These are phyloP conservation scores for Cassiopea andromeda DNA, from an alignment of 30 jellyfish, hydroid and myxozoan species.

Conservation along the genomic window DNA sequence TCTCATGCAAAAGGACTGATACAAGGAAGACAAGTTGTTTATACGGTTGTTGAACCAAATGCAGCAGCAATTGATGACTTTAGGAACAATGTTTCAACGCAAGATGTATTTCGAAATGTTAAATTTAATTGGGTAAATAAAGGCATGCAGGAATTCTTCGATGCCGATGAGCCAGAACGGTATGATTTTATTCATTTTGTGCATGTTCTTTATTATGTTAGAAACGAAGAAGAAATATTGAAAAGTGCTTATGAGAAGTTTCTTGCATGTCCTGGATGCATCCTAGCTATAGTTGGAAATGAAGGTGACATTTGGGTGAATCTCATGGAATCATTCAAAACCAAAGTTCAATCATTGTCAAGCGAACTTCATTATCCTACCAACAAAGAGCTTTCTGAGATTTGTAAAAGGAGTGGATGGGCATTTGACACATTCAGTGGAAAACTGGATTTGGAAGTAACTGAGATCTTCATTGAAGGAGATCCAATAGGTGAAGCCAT, in stretches of 20 bases:
- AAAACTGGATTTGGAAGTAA: constrained; percentile 7
- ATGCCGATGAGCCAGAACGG: neutral
- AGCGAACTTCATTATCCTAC: constrained; percentile 29
- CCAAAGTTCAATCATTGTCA: constrained; percentile 15
- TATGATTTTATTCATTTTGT: constrained; percentile 24
- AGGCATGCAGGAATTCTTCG: constrained; percentile 18
- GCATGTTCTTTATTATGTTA: constrained; percentile 34
- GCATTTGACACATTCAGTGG: constrained; percentile 5
- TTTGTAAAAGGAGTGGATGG: constrained; percentile 10
- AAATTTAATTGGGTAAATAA: constrained; percentile 24
- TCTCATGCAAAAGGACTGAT: neutral
- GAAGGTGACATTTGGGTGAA: constrained; percentile 40
- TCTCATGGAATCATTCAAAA: neutral
- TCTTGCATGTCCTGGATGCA: neutral
- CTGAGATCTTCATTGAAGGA: constrained; percentile 18
- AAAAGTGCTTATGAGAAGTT: neutral
- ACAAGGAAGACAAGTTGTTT: neutral
- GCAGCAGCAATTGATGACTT: constrained; percentile 12
- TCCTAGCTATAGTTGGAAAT: constrained; percentile 20
- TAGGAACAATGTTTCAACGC: neutral
- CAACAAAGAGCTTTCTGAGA: neutral
- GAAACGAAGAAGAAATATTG: constrained; percentile 4
- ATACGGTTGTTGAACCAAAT: constrained; percentile 50
- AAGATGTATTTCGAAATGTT: neutral
- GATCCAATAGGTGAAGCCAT: constrained; percentile 34